Base-by-base conservation (phyloP, 1,140 invertebrate species). In the Drosophila repleta region DNA sequence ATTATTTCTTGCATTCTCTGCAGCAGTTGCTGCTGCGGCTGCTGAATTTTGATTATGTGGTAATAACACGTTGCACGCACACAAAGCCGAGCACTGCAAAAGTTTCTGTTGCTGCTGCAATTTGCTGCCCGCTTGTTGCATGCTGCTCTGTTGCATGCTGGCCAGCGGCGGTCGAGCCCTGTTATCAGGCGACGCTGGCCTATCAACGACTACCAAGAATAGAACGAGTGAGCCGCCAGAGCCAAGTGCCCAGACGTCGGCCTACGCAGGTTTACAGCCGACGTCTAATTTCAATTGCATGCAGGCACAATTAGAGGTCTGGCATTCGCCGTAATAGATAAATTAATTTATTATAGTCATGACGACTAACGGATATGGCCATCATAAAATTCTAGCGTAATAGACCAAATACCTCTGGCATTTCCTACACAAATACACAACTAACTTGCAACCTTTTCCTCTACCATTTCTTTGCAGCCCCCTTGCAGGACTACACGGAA, bases 341-440 rank as follows among this genome's bases (percentile, higher is more conserved):
- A 85, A 85, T 85, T 78, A 88, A 85, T 85, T 85, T 87, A 85
- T 82, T 87, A 82, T 82, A 79, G 77, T 67, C 79, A 83, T 83
- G 77, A 45, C 76, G 74, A 73, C 71, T 81, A 88, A 81, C 82
- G 82, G 82, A 85, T 85, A 85, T 87, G 77, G 74, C 66, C 66
- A 78, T 79, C 71, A 71, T 82, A 72, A 87, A 82, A 72, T 74
- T 70, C 56, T 63, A 51, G 7, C 65, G 39, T 78, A 82, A 77
- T 74, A 55, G 65, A 57, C 37, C 17, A 53, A 58, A 63, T 62
- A 45, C 58, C 51, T 62, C 26, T 70, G 62, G 60, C 65, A 66
- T 75, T 79, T 83, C 72, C 56, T 58, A 56, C 74, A 71, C 63
- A 62, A 74, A 74, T 74, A 64, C 65, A 65, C 67, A 46, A 39